Evolutionary conservation across 1,140 invertebrate genomes (phyloP).

Genomic region (Chrysomallon squamiferum): DNA sequence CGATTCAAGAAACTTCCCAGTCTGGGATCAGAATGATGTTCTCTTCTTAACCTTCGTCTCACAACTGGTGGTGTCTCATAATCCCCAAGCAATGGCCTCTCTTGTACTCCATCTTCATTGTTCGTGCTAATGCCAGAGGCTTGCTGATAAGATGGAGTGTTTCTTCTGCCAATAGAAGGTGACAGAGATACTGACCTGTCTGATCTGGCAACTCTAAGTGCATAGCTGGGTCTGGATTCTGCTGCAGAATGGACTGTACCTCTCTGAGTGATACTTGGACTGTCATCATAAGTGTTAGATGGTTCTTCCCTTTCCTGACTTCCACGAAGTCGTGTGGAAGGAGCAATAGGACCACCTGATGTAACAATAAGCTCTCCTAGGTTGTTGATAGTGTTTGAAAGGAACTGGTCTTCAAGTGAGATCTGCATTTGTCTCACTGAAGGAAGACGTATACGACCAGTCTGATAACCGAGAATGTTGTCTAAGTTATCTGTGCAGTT

Average conservation of each 20-base stretch:
- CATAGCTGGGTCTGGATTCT: slow-evolving; percentile 14
- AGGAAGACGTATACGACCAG: slow-evolving; percentile 25
- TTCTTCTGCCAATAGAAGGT: slow-evolving; percentile 6
- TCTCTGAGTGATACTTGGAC: too few relatives aligned
- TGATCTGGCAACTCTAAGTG: slow-evolving; percentile 4
- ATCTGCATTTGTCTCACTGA: slow-evolving; percentile 22
- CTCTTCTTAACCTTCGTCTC: slow-evolving; percentile 16
- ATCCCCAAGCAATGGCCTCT: slow-evolving; percentile 1
- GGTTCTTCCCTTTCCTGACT: too few relatives aligned
- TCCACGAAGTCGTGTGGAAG: background rate
- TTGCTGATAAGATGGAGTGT: background rate
- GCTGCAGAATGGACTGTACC: background rate
- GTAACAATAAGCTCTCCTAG: slow-evolving; percentile 45
- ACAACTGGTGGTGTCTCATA: background rate
- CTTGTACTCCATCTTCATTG: background rate
- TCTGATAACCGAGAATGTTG: slow-evolving; percentile 35
- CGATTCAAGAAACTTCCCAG: slow-evolving; percentile 24
- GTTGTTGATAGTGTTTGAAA: slow-evolving; percentile 45
- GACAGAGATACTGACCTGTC: slow-evolving; percentile 14
- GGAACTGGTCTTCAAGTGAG: slow-evolving; percentile 30
- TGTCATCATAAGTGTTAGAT: too few relatives aligned
- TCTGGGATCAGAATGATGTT: slow-evolving; percentile 41
- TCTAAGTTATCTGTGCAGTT: slow-evolving; percentile 50
- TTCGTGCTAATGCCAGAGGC: background rate
- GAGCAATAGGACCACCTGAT: background rate